A percentile compares a stretch with the other conserved stretches of the same genome.
phyloP scores from a whole-genome alignment of 2,888 invertebrate species.

The Drosophila nr. fundita region DNA sequence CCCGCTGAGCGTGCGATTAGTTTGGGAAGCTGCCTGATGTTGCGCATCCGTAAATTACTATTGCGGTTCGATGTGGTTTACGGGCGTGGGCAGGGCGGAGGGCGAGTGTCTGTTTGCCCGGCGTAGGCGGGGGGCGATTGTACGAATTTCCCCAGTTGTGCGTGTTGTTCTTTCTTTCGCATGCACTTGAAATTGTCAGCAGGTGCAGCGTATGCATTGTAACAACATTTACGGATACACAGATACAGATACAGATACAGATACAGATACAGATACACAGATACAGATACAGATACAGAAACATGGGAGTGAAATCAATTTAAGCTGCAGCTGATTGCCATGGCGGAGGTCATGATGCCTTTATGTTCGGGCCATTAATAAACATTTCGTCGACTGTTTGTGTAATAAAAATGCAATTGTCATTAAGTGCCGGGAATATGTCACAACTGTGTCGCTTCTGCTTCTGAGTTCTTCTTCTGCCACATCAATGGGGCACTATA shows the following conservation, averaged over 20 bases:
- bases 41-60: slow-evolving; percentile 82
- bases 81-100: slow-evolving; percentile 4
- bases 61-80: slow-evolving; percentile 77
- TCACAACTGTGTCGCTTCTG: slow-evolving; percentile 56
- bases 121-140: not conserved
- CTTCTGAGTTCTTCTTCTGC: slow-evolving; percentile 4
- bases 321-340: slow-evolving; percentile 48
- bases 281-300: slow-evolving; percentile 42
- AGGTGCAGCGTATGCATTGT: slow-evolving; percentile 81
- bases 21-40: slow-evolving; percentile 75
- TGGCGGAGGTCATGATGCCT: slow-evolving; percentile 60
- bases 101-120: slow-evolving; percentile 5
- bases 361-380: slow-evolving; percentile 76
- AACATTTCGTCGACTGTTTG: slow-evolving; percentile 77
- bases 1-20: slow-evolving; percentile 74
- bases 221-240: slow-evolving; percentile 68
- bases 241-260: slow-evolving; percentile 33
- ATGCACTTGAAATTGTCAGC: slow-evolving; percentile 85
- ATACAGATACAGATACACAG: slow-evolving; percentile 44
- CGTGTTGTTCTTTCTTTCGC: slow-evolving; percentile 67
- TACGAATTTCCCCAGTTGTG: slow-evolving; percentile 71
- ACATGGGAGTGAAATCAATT: slow-evolving; percentile 64
- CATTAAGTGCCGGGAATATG: slow-evolving; percentile 72
- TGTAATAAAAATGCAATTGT: slow-evolving; percentile 82
- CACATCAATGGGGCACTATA: slow-evolving; percentile 7